phyloP scores from a whole-genome alignment of 2,113 vertebrate genomes.

The Seriola dumerili region DNA sequence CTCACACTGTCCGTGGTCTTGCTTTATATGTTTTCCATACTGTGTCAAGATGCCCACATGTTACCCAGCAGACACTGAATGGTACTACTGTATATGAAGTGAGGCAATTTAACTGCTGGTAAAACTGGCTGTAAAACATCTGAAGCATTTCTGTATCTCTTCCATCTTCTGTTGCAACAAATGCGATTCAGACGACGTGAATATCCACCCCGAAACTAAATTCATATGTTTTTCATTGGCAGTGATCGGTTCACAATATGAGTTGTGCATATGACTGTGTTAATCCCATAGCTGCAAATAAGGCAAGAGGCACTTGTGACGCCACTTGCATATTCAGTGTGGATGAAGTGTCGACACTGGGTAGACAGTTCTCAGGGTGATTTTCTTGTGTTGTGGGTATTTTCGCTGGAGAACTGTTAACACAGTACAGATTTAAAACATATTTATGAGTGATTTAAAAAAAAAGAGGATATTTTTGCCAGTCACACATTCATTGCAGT shows the following conservation, averaged over 20 bases:
- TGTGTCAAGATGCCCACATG: constrained; percentile 70
- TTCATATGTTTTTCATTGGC: constrained; percentile 66
- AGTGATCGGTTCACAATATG: constrained; percentile 19
- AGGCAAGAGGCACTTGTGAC: constrained; percentile 57
- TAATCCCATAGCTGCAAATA: constrained; percentile 63
- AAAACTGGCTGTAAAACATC: constrained; percentile 78
- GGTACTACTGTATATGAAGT: constrained; percentile 69
- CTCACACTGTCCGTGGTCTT: constrained; percentile 33
- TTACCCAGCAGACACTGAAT: constrained; percentile 56
- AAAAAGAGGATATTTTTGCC: constrained; percentile 51
- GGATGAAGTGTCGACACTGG: constrained; percentile 62
- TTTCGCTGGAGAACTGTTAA: constrained; percentile 68
- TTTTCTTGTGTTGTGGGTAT: constrained; percentile 67
- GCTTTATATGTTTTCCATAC: constrained; percentile 74
- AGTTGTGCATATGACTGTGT: constrained; percentile 62
- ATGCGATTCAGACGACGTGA: constrained; percentile 58
- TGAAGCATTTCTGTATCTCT: constrained; percentile 67
- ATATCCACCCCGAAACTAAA: constrained; percentile 52
- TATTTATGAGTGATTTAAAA: constrained; percentile 59
- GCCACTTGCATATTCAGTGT: constrained; percentile 47
- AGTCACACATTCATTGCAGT: constrained; percentile 56
- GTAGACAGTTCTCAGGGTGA: constrained; percentile 71
- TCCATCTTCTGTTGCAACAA: constrained; percentile 62
- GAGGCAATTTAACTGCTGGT: constrained; percentile 68
- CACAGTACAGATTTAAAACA: constrained; percentile 63